Conservation (phyloP, 2,888 invertebrate species). For the Melinaea menophilus region DNA sequence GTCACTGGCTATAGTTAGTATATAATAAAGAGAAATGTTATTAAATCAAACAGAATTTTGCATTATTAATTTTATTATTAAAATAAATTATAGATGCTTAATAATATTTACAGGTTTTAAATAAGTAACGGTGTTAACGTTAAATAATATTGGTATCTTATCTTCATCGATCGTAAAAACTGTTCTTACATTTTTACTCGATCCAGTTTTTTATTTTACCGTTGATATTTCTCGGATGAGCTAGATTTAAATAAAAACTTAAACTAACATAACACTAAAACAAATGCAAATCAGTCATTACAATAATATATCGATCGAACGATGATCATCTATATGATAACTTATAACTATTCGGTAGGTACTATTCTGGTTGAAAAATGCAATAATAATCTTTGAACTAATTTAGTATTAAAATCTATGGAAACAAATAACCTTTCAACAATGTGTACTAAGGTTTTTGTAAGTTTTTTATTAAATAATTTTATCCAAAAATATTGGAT, state of each 20-base stretch:
- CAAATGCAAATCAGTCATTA: constrained; percentile 2
- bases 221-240: too few species aligned
- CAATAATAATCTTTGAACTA: constrained; percentile 1
- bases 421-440: too few species aligned
- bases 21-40: not conserved
- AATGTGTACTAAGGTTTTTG: too few species aligned
- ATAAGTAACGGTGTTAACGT: not conserved
- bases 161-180: not conserved
- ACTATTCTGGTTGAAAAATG: not conserved
- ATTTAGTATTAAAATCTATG: too few species aligned
- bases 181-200: not conserved
- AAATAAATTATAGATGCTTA: constrained; percentile 6
- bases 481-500: constrained; percentile 85
- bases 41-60: not conserved
- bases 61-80: not conserved
- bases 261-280: not conserved
- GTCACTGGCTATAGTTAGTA: too few species aligned
- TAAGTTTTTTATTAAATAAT: not conserved
- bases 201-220: too few species aligned
- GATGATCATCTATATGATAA: not conserved
- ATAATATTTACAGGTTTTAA: not conserved
- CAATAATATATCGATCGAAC: too few species aligned
- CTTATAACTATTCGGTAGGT: constrained; percentile 30
- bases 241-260: too few species aligned
- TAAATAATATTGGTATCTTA: not conserved